A percentile compares a stretch with the other conserved stretches of the same genome.
phyloP scores from a whole-genome alignment of 2,888 invertebrate genomes.

The Erebia aethiops region DNA sequence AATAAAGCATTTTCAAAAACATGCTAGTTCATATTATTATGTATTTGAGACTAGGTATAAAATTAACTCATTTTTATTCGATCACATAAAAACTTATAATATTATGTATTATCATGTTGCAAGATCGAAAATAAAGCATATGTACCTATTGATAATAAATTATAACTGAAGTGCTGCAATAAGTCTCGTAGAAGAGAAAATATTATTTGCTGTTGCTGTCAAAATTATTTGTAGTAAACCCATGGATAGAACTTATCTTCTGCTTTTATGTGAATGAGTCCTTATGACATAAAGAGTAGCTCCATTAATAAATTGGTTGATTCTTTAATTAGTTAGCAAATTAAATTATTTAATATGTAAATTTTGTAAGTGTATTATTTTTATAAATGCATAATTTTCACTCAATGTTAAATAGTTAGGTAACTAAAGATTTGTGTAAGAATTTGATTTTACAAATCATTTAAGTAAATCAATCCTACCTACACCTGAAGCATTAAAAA shows the following conservation, averaged over 20 bases:
- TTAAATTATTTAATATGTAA: slow-evolving; percentile 33
- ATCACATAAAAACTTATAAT: not conserved
- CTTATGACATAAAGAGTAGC: not conserved
- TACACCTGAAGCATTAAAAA: not conserved
- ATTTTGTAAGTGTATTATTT: slow-evolving; percentile 38
- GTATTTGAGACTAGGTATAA: not conserved
- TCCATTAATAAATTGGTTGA: slow-evolving; percentile 29
- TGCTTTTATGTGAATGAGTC: not conserved
- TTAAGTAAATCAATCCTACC: not conserved
- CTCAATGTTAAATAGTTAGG: slow-evolving; percentile 14
- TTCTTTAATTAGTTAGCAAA: slow-evolving; percentile 33
- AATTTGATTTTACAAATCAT: slow-evolving; percentile 29
- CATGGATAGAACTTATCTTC: not conserved
- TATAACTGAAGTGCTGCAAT: not conserved
- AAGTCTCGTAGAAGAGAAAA: not conserved
- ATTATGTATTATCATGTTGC: not conserved
- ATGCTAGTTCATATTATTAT: not conserved
- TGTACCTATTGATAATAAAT: no score
- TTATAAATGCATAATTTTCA: slow-evolving; percentile 19
- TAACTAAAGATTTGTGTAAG: slow-evolving; percentile 14
- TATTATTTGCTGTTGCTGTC: not conserved
- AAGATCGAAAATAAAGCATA: not conserved
- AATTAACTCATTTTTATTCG: not conserved
- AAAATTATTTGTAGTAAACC: not conserved
- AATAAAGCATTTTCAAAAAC: not conserved